Conservation (phyloP, 2,888 invertebrate genomes). For the Limnephilus lunatus region DNA sequence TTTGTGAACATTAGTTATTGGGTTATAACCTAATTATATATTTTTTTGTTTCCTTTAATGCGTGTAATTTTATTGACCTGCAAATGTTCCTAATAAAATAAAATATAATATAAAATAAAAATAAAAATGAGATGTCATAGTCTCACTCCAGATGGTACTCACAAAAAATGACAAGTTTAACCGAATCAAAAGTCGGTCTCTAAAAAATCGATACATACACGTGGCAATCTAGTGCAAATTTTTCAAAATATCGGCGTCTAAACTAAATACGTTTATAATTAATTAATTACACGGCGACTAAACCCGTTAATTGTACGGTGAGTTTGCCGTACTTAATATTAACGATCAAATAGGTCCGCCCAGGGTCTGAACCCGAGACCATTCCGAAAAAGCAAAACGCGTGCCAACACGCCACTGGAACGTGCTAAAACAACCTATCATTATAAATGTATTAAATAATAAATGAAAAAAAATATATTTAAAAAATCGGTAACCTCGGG, state of each 20-base stretch:
- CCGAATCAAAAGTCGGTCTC: no score
- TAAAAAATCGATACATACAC: no score
- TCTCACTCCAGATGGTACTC: no score
- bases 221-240: neutral
- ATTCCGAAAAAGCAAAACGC: neutral
- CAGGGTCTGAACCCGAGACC: neutral
- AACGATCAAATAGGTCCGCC: neutral
- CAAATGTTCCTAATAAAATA: no score
- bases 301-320: neutral
- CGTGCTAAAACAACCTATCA: constrained; percentile 2
- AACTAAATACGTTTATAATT: neutral
- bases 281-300: neutral
- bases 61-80: no score
- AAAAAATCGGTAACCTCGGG: neutral
- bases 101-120: no score
- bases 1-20: no score
- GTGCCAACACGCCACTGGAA: neutral
- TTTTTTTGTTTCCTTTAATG: no score
- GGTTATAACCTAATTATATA: no score
- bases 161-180: no score
- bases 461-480: neutral
- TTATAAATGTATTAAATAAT: neutral
- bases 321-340: neutral
- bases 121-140: no score
- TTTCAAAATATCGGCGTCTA: neutral